phyloP scores from a whole-genome alignment of 2,888 invertebrate genomes.

The Gasteruption jaculator region DNA sequence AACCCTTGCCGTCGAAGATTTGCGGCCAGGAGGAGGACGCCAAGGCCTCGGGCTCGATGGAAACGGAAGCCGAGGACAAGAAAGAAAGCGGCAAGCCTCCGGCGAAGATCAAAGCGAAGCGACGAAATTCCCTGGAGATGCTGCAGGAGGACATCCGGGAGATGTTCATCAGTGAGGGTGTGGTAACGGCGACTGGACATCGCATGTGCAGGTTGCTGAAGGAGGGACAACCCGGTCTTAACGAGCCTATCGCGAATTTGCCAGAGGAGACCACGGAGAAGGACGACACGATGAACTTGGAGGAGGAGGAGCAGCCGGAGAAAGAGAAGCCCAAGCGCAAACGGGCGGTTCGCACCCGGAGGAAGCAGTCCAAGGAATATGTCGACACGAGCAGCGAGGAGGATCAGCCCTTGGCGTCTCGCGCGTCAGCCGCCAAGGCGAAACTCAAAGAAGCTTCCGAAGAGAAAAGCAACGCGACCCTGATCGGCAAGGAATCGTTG shows the following conservation, averaged over 20 bases:
- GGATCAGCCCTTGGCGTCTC: constrained; percentile 29
- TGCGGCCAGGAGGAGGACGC: constrained; percentile 5
- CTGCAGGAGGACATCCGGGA: constrained; percentile 68
- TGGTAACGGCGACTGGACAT: constrained; percentile 62
- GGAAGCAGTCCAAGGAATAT: constrained; percentile 24
- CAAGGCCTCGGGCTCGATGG: constrained; percentile 10
- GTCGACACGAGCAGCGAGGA: constrained; percentile 37
- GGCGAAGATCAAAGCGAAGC: constrained; percentile 27
- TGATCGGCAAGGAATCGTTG: constrained; percentile 28
- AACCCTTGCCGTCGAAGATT: constrained; percentile 11
- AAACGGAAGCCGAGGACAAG: constrained; percentile 11
- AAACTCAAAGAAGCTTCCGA: constrained; percentile 10
- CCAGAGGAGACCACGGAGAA: background rate
- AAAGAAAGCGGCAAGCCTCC: constrained; percentile 12
- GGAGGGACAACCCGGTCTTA: constrained; percentile 42
- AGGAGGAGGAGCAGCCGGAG: constrained; percentile 7
- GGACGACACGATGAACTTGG: constrained; percentile 5
- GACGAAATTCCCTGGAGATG: constrained; percentile 58
- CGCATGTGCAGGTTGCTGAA: constrained; percentile 63
- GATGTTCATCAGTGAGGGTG: constrained; percentile 65
- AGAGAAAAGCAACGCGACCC: constrained; percentile 20
- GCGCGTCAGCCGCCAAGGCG: constrained; percentile 4
- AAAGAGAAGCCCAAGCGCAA: constrained; percentile 14
- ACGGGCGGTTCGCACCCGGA: constrained; percentile 10
- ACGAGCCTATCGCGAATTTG: background rate